Conservation (phyloP, 2,888 invertebrate genomes). For the Xestia xanthographa region DNA sequence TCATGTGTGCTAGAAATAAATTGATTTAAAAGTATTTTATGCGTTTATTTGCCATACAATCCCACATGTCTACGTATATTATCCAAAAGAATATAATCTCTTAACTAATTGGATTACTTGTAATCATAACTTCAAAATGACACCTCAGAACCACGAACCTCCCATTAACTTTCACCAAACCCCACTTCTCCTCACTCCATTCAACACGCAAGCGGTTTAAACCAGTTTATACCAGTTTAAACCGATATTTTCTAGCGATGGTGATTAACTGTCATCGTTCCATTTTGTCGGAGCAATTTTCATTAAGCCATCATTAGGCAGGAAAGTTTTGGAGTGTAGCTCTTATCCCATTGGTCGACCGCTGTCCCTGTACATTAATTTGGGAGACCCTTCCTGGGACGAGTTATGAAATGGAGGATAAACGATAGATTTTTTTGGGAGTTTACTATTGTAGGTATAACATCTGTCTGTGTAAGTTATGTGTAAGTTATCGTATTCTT, state of each 20-base stretch:
- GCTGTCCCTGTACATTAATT: constrained; percentile 84
- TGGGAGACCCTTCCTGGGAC: constrained; percentile 66
- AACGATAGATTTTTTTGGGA: not conserved
- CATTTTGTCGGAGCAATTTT: constrained; percentile 76
- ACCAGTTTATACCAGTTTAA: constrained; percentile 32
- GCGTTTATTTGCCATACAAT: too few species aligned
- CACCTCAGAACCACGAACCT: constrained; percentile 5
- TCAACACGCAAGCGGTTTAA: constrained; percentile 1
- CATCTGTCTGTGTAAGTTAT: not conserved
- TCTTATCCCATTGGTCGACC: constrained; percentile 76
- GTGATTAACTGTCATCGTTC: constrained; percentile 64
- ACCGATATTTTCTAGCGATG: constrained; percentile 54
- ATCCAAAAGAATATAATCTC: not conserved
- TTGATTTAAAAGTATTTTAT: too few species aligned
- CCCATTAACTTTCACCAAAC: constrained; percentile 10
- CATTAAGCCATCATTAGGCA: constrained; percentile 83
- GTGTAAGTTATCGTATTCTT: not conserved
- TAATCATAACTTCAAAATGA: constrained; percentile 7
- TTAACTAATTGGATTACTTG: not conserved
- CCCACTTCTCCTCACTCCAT: constrained; percentile 16
- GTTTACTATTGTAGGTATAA: not conserved
- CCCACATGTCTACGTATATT: not conserved
- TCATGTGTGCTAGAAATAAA: too few species aligned
- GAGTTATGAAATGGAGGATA: constrained; percentile 31
- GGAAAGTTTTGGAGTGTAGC: constrained; percentile 79